Evolutionary conservation across 2,888 invertebrate genomes (phyloP), one percentile per base, ranked within the genome.

Genomic region (Eupithecia dodoneata): DNA sequence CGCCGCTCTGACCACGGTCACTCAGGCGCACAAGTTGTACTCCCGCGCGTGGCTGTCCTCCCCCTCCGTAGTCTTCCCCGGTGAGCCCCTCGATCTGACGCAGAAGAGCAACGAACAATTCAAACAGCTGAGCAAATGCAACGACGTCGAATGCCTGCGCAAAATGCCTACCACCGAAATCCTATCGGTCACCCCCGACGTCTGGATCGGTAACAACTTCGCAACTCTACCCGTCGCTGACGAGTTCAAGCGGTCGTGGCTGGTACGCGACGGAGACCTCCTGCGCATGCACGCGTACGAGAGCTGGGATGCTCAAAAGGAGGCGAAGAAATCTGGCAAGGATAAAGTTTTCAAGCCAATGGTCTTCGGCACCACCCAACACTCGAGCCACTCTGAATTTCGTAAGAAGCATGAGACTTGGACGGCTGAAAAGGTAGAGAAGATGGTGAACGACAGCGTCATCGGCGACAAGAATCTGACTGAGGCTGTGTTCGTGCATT

Each of bases 31-130:
- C 74, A 96, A 96, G 71, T 93, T 98, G 5, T 98, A 98, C 86
- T 94, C 97, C 0, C 94, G 97, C 73, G 97, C 97, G 5, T 98
- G 98, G 98, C 96, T 98, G 1, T 97, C 98, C 0, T 98, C 98
- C 3, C 96, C 97, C 0, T 97, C 97, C 2, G 96, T 97, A 0
- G 95, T 97, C 69, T 97, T 96, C 84, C 98, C 98, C 0, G 96
- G 96, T 1, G 96, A 96, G 77, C 90, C 96, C 0, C 90, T 97
- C 7, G 89, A 92, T 2, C 96, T 96, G 77, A 95, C 96, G 0
- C 96, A 97, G 87, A 93, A 94, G 72, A 92, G 94, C 45, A 97
- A 97, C 83, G 93, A 96, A 71, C 94, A 93, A 59, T 97, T 97
- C 85, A 94, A 97, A 82, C 94, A 95, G 73, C 91, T 93, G 42